These are phyloP conservation scores for Capra hircus DNA, from an alignment of 2,113 vertebrate genomes.

Conservation along the genomic window DNA sequence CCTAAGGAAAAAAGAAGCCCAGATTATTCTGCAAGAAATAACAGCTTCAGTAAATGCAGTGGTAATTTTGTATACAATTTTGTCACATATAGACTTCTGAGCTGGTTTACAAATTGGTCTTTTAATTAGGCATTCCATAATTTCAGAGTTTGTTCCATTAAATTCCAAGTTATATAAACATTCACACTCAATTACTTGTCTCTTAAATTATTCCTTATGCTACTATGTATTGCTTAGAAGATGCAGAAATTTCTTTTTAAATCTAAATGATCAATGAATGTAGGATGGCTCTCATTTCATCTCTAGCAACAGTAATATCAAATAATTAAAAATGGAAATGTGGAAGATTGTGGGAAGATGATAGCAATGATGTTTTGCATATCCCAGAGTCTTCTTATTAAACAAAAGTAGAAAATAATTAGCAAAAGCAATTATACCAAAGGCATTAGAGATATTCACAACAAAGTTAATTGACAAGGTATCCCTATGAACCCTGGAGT, in stretches of 20 bases:
- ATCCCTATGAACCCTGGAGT: not conserved
- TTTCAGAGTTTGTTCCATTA: conserved; percentile 47
- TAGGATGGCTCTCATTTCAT: not conserved
- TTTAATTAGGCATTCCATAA: conserved; percentile 21
- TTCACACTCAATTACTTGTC: not conserved
- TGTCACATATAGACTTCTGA: conserved; percentile 7
- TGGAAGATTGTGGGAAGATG: not conserved
- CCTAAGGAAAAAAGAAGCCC: not conserved
- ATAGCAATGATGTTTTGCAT: not conserved
- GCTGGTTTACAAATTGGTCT: conserved; percentile 56
- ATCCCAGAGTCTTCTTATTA: not conserved
- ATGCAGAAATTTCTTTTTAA: conserved; percentile 34
- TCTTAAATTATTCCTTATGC: conserved; percentile 48
- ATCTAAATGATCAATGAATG: conserved; percentile 10
- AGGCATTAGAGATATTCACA: not conserved
- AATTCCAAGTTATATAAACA: conserved; percentile 43
- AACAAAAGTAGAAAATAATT: not conserved
- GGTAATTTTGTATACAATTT: conserved; percentile 6
- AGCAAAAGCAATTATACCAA: not conserved
- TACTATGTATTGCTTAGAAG: conserved; percentile 5
- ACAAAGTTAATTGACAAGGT: not conserved
- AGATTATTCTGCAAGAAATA: not conserved
- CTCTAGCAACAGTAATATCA: not conserved
- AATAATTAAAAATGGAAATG: not conserved
- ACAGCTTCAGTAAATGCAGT: not conserved